Conservation (phyloP, 2,888 invertebrate species). For the Leptopilina drosophilae region DNA sequence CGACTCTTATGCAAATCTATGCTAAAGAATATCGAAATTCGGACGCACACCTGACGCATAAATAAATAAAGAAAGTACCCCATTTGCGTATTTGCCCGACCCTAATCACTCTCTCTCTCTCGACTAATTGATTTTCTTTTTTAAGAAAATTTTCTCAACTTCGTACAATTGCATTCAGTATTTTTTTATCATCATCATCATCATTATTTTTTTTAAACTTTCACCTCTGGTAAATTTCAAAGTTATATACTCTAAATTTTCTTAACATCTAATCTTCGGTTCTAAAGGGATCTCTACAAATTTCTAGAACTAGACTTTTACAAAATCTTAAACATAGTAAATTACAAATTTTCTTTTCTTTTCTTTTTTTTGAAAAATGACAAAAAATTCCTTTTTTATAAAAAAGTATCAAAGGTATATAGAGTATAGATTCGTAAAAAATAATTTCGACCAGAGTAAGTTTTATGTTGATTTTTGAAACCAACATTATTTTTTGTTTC, state of each 20-base stretch:
- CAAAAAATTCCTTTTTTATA: conserved; percentile 7
- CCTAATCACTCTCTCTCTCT: neutral
- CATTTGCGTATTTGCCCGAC: conserved; percentile 1
- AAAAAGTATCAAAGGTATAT: conserved; percentile 15
- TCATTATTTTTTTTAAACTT: neutral
- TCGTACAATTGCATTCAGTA: conserved; percentile 15
- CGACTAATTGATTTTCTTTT: neutral
- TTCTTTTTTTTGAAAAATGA: neutral
- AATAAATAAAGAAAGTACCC: conserved; percentile 42
- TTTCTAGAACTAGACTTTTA: conserved; percentile 10
- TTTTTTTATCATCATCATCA: neutral
- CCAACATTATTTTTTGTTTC: neutral
- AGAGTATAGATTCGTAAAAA: conserved; percentile 10
- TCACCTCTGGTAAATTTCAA: conserved; percentile 18
- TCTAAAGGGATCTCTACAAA: conserved; percentile 11
- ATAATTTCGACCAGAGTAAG: conserved; percentile 32
- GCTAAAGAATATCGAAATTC: conserved; percentile 61
- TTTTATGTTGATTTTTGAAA: conserved; percentile 10
- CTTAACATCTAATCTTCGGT: conserved; percentile 25
- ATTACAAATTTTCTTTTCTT: conserved; percentile 21
- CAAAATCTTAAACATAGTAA: conserved; percentile 4
- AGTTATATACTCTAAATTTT: neutral
- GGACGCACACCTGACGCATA: conserved; percentile 52
- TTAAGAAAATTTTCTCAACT: neutral
- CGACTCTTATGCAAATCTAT: conserved; percentile 66